A percentile compares a stretch with the other conserved stretches of the same genome.
Evolutionary conservation across 2,888 invertebrate species (phyloP).

Genomic region (Teleiodes luculella): DNA sequence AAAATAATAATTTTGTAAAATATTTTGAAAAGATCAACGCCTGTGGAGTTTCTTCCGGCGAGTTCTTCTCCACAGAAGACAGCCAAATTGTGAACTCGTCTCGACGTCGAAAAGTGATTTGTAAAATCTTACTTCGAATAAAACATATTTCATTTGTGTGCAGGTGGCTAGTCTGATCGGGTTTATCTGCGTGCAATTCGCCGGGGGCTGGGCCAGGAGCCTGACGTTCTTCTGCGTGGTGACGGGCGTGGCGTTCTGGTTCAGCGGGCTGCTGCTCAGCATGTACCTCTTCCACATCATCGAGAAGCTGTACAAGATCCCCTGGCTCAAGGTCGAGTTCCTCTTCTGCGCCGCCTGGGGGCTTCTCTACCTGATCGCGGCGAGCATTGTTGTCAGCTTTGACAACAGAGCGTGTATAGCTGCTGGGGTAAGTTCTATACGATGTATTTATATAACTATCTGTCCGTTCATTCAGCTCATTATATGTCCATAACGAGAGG

Average conservation of each 20-base stretch:
- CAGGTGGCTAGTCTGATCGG: conserved; percentile 85
- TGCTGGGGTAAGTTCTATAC: conserved; percentile 82
- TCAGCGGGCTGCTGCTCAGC: conserved; percentile 86
- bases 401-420: conserved; percentile 80
- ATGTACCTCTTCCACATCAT: conserved; percentile 92
- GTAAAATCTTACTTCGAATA: no score
- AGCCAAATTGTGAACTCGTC: no score
- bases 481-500: no score
- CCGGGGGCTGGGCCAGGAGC: conserved; percentile 76
- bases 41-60: no score
- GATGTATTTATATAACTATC: no score
- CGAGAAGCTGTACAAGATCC: conserved; percentile 90
- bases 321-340: conserved; percentile 92
- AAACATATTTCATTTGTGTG: no score
- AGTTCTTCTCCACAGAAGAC: no score
- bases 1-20: no score
- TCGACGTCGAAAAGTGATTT: no score
- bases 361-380: conserved; percentile 86
- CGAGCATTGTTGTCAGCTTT: conserved; percentile 82
- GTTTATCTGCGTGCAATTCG: conserved; percentile 88
- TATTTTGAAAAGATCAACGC: no score
- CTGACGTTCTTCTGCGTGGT: conserved; percentile 88
- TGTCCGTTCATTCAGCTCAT: no score
- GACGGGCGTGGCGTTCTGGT: conserved; percentile 91
- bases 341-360: conserved; percentile 86